Evolutionary conservation across 2,113 vertebrate genomes (phyloP).

Genomic region (Myiopsitta monachus): DNA sequence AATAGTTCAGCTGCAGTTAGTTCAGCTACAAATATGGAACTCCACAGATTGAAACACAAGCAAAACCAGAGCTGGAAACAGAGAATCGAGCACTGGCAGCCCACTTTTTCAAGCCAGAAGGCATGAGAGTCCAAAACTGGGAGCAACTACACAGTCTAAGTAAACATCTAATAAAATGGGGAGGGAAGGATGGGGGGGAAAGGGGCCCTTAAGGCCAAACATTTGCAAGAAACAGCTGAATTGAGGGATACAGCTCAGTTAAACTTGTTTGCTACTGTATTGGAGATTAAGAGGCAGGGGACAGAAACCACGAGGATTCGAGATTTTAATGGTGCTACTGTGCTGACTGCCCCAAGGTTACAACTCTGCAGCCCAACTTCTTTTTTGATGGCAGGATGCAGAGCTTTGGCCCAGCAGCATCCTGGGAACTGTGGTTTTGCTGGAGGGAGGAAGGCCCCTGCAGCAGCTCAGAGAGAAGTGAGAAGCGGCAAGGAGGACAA

Average conservation of each 20-base stretch:
- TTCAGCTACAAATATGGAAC: neutral
- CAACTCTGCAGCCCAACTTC: neutral
- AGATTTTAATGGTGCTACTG: neutral
- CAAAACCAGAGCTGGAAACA: neutral
- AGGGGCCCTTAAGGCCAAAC: neutral
- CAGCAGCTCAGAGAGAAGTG: neutral
- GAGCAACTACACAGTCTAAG: neutral
- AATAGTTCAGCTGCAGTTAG: neutral
- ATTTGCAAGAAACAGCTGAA: neutral
- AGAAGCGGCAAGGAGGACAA: neutral
- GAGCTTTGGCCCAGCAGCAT: neutral
- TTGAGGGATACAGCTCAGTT: neutral
- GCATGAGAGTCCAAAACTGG: neutral
- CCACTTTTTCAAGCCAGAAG: neutral
- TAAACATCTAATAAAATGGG: neutral
- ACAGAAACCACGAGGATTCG: neutral
- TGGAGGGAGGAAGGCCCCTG: neutral
- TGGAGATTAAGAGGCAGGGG: neutral
- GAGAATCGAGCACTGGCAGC: neutral
- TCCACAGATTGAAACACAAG: neutral
- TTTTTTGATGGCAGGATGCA: neutral
- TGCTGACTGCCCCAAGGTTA: neutral
- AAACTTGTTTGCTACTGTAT: neutral
- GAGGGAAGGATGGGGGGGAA: neutral
- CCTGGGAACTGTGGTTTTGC: too few species aligned